phyloP scores from a whole-genome alignment of 2,888 invertebrate species.

The Tetragonula carbonaria region DNA sequence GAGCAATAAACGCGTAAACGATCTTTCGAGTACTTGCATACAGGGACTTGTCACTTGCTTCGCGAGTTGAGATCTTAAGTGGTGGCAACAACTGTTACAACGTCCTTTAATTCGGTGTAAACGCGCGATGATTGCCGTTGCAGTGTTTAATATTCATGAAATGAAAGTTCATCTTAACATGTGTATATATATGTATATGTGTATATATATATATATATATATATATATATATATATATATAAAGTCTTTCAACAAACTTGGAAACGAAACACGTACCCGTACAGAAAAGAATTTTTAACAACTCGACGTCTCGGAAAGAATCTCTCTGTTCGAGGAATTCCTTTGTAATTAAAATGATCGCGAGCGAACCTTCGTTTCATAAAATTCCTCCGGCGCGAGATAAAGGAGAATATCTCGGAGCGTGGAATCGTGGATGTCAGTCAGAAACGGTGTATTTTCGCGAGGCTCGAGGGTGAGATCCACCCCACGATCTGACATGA shows the following conservation, averaged over 20 bases:
- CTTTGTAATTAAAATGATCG: neutral
- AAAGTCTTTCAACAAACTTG: neutral
- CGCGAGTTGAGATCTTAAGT: neutral
- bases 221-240: neutral
- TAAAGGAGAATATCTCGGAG: neutral
- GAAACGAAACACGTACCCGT: no score
- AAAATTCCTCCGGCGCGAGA: neutral
- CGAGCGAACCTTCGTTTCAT: neutral
- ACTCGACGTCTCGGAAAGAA: neutral
- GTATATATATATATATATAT: no score
- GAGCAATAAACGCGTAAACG: slow-evolving; percentile 40
- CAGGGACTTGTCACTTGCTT: neutral
- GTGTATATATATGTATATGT: no score
- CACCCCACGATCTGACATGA: slow-evolving; percentile 15
- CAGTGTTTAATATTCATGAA: neutral
- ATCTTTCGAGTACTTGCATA: slow-evolving; percentile 23
- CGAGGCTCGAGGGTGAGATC: neutral
- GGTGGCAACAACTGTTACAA: neutral
- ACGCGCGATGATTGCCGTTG: no score
- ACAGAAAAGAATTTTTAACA: neutral
- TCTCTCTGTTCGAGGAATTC: neutral
- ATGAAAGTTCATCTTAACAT: neutral
- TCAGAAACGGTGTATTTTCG: neutral
- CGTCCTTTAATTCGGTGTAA: neutral
- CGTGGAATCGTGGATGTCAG: neutral